phyloP scores from a whole-genome alignment of 2,113 vertebrate species.

The Planiliza haematocheilus region DNA sequence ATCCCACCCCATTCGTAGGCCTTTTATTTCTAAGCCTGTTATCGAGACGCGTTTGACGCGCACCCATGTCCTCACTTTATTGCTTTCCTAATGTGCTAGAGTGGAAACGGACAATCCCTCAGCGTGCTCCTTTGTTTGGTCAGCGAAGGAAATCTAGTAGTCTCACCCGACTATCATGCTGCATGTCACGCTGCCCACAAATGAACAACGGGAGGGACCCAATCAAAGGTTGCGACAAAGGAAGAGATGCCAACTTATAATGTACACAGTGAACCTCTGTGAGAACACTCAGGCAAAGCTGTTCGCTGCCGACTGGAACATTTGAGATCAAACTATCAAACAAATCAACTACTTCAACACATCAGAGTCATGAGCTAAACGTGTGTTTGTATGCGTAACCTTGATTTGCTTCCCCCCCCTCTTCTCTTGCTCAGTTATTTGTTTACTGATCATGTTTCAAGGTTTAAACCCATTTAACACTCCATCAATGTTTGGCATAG shows the following conservation, averaged over 20 bases:
- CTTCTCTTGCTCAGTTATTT: conserved; percentile 14
- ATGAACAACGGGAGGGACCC: background rate
- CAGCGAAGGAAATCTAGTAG: conserved; percentile 15
- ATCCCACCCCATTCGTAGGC: no score
- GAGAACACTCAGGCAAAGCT: no score
- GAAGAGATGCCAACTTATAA: background rate
- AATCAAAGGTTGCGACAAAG: conserved; percentile 2
- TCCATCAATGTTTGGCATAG: conserved; percentile 46
- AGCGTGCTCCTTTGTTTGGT: conserved; percentile 23
- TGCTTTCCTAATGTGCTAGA: background rate
- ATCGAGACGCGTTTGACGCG: background rate
- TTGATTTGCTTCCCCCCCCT: conserved; percentile 11
- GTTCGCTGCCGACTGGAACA: no score
- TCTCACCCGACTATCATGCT: background rate
- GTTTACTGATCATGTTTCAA: conserved; percentile 43
- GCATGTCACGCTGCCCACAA: background rate
- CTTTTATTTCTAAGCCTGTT: background rate
- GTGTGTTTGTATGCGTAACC: background rate
- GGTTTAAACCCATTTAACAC: conserved; percentile 26
- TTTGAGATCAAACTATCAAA: no score
- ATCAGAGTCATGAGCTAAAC: background rate
- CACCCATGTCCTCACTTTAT: background rate
- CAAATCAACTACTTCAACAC: no score
- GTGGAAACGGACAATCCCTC: background rate
- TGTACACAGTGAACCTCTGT: background rate